Evolutionary conservation across 1,140 invertebrate species (phyloP).

Genomic region (Lasioglossum albipes): DNA sequence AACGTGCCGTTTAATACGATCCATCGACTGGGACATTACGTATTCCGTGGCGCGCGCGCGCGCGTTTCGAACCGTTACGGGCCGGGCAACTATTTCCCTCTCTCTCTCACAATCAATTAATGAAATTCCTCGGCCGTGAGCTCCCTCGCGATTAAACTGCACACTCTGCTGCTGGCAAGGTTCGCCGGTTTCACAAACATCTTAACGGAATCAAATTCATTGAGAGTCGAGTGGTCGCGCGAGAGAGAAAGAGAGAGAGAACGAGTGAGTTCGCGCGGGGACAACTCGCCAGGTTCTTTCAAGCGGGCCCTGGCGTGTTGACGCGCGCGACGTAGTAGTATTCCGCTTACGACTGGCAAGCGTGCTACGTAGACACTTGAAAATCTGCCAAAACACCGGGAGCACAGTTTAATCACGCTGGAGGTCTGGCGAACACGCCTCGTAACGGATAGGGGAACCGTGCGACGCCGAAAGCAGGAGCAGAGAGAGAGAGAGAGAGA

Average conservation of each 20-base stretch:
- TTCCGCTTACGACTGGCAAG: slow-evolving; percentile 15
- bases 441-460: slow-evolving; percentile 9
- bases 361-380: slow-evolving; percentile 17
- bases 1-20: no score
- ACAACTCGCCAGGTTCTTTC: neutral
- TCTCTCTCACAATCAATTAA: neutral
- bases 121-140: neutral
- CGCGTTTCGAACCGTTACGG: no score
- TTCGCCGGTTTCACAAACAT: neutral
- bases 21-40: no score
- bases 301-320: neutral
- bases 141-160: neutral
- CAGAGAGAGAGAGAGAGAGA: neutral
- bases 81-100: neutral
- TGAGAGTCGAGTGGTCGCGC: neutral
- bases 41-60: no score
- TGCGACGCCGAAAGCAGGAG: neutral
- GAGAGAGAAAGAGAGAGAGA: no score
- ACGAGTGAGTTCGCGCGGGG: no score
- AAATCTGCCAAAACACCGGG: slow-evolving; percentile 57
- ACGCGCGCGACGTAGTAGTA: neutral
- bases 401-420: slow-evolving; percentile 57
- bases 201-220: slow-evolving; percentile 7
- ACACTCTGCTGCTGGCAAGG: neutral
- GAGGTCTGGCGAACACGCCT: slow-evolving; percentile 27